Percentiles rank a stretch among this genome's conserved stretches.
Evolutionary conservation across 2,113 vertebrate genomes (phyloP).

Genomic region (Anolis sagrei): DNA sequence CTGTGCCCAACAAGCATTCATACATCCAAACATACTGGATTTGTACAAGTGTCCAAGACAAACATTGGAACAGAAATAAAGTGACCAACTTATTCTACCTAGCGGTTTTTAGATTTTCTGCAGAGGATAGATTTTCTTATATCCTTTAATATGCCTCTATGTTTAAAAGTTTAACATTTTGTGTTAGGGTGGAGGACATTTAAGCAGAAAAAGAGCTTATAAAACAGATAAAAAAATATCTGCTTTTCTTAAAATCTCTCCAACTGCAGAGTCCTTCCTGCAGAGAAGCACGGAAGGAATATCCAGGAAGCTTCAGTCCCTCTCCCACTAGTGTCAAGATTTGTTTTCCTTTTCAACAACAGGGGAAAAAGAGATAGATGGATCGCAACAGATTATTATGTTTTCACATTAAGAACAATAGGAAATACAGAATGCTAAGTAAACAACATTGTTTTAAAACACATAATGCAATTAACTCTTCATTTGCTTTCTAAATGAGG

Average conservation of each 20-base stretch:
- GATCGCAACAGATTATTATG: background rate
- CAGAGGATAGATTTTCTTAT: slow-evolving; percentile 7
- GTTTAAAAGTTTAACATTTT: slow-evolving; percentile 15
- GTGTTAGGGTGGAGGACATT: background rate
- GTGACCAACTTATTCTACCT: accelerated
- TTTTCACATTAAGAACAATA: background rate
- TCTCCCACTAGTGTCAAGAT: background rate
- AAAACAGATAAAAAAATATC: background rate
- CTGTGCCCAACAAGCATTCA: background rate
- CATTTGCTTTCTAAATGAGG: background rate
- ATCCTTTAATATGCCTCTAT: background rate
- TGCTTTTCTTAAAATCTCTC: background rate
- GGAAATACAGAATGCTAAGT: background rate
- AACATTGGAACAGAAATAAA: background rate
- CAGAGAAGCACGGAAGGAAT: slow-evolving; percentile 17
- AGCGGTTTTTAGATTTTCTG: background rate
- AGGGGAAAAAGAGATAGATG: background rate
- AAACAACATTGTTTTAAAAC: slow-evolving; percentile 5
- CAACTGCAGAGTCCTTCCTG: background rate
- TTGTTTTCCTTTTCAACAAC: background rate
- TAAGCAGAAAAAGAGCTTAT: accelerated
- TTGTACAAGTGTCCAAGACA: background rate
- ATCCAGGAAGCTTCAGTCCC: background rate
- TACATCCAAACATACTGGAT: background rate
- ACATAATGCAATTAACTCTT: background rate